Base-by-base conservation (phyloP, 2,888 invertebrate species). In the Phymatocera aterrima region DNA sequence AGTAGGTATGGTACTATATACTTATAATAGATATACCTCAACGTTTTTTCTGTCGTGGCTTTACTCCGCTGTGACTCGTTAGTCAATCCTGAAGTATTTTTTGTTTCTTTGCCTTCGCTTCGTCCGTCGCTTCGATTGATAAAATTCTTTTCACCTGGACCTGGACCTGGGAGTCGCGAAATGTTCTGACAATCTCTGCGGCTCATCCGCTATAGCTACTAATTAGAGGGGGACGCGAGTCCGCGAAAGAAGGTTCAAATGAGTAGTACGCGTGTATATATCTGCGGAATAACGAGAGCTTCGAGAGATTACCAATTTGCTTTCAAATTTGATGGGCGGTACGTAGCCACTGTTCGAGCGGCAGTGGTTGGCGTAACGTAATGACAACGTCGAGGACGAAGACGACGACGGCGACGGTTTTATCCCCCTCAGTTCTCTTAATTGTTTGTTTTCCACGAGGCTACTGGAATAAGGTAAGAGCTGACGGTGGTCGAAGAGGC, bases 241-340 rank as follows among this genome's bases (percentile, higher is more conserved):
- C 28, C 28, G 8, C 10, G 28, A 15, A 4, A 4, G 57, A 5
- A 40, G 28, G 4, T 15, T 57, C 4, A n/a, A n/a, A n/a, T n/a
- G n/a, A n/a, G n/a, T n/a, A n/a, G n/a, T n/a, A n/a, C n/a, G n/a
- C n/a, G 40, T 40, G 18, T 34, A 10, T 24, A 37, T 18, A 37
- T 64, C n/a, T n/a, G 37, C 15, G 18, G 37, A 64, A 64, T 37
- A 37, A 64, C 21, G 46, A 68, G 46, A 46, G 24, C 43, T 46
- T n/a, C 24, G 68, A n/a, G n/a, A n/a, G n/a, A 68, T 68, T n/a
- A 68, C 40, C 68, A 68, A 68, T 68, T 46, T 68, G 68, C 68
- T 68, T 8, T 68, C 10, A 12, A 46, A 28, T 64, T 64, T 37
- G 28, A 68, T 28, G 68, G 43, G 43, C 0, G 18, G 28, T 12